Base-by-base conservation (phyloP, 92 coral and sea anemone species). In the Anthopleura xanthogrammica region DNA sequence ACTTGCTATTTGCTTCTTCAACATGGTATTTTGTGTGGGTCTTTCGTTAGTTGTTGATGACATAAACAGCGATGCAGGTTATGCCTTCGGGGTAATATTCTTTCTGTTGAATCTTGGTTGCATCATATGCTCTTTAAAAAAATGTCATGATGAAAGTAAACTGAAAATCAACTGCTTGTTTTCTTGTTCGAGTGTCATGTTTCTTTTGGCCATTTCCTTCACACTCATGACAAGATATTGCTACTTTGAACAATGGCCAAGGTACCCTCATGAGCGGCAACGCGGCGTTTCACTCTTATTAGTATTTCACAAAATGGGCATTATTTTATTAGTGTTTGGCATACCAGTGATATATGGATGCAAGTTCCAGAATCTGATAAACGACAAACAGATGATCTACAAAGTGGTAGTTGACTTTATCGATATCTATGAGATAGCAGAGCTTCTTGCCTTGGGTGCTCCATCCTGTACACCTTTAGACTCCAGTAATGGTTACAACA, bases 281-380 rank as follows among this genome's bases (percentile, higher is more conserved):
- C 55, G 52, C 16, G 7, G 11, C 78, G 42, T 9, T 46, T 46
- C 60, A 13, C 1, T 13, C 60, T 16, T 76, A 1, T 3, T 22
- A 48, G 0, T 41, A 48, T 2, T 76, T 46, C 79, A 76, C 79
- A 40, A 76, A 20, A 19, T 48, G 7, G 79, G 79, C 79, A 62
- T 76, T 48, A 20, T 76, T 48, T 19, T 6, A 4, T 76, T 48
- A 43, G 79, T 76, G 60, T 40, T 62, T 76, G 79, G 79, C 6
- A 76, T 76, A 13, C 79, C 79, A 76, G 60, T 48, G 22, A 40
- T 76, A 29, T 76, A 76, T 48, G 79, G 60, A 76, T 76, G 79
- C 57, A 41, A 3, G 14, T 76, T 60, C 60, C 79, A 17, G 19
- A 16, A 41, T 41, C 20, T 76, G 79, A 12, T 13, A 8, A 46